Evolutionary conservation across 35 echinoderm and acorn worm species (phyloP).

Genomic region (Lytechinus pictus): DNA sequence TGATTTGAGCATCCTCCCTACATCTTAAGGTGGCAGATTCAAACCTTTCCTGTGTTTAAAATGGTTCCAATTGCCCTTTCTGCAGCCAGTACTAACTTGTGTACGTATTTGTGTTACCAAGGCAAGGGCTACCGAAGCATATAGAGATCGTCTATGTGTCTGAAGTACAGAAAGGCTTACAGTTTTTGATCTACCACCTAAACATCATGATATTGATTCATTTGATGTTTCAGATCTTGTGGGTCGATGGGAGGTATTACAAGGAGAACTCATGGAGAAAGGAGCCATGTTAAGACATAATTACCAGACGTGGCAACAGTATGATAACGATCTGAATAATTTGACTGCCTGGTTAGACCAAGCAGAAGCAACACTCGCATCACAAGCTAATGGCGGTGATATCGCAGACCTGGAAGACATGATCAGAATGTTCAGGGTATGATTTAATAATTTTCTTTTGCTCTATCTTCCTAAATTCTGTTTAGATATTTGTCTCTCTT

Average conservation of each 20-base stretch:
- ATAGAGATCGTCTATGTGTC: no score
- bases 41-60: no score
- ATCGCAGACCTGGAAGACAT: constrained; percentile 83
- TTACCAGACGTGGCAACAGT: constrained; percentile 94
- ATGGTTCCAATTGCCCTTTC: no score
- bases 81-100: no score
- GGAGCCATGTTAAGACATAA: constrained; percentile 63
- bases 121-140: no score
- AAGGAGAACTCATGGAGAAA: constrained; percentile 82
- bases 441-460: background rate
- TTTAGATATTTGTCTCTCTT: no score
- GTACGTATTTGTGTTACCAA: no score
- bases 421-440: constrained; percentile 90
- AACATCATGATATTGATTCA: no score
- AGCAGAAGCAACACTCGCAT: constrained; percentile 80
- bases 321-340: constrained; percentile 91
- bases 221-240: constrained; percentile 35
- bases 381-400: constrained; percentile 69
- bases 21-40: no score
- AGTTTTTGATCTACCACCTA: no score
- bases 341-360: constrained; percentile 90
- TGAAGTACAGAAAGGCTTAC: no score
- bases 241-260: constrained; percentile 82
- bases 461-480: background rate
- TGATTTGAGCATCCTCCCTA: no score